phyloP scores from a whole-genome alignment of 1,140 invertebrate genomes.

The Lepidotrigona ventralis region DNA sequence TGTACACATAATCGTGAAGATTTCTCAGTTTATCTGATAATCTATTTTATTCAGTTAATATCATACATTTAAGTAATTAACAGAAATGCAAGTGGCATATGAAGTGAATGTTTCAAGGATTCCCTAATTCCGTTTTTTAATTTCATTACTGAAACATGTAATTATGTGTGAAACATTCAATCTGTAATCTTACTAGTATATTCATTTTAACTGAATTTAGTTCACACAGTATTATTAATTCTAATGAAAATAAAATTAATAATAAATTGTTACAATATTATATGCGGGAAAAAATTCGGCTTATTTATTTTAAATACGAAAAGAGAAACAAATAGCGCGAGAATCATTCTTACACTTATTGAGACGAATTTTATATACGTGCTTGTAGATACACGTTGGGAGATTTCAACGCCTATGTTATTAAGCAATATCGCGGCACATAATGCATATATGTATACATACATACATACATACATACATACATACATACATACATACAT shows the following conservation, averaged over 20 bases:
- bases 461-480: not conserved
- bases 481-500: not conserved
- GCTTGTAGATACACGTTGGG: not conserved
- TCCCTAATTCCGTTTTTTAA: not conserved
- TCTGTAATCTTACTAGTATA: not conserved
- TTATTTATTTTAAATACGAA: not conserved
- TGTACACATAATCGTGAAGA: not conserved
- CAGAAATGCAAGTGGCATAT: not conserved
- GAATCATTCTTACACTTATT: no score
- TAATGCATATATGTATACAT: not conserved
- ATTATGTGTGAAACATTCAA: not conserved
- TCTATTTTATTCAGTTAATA: not conserved
- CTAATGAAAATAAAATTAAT: not conserved
- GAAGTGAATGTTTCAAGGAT: not conserved
- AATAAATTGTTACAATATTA: not conserved
- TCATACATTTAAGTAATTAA: not conserved
- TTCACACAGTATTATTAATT: not conserved
- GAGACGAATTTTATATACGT: no score
- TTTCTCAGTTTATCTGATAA: not conserved
- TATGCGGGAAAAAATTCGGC: not conserved
- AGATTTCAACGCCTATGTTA: constrained; percentile 13
- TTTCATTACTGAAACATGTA: not conserved
- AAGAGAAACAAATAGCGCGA: no score
- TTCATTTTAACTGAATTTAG: not conserved
- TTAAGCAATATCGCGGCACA: constrained; percentile 9